phyloP scores from a whole-genome alignment of 2,797 vertebrate species.

The Tinamus major region DNA sequence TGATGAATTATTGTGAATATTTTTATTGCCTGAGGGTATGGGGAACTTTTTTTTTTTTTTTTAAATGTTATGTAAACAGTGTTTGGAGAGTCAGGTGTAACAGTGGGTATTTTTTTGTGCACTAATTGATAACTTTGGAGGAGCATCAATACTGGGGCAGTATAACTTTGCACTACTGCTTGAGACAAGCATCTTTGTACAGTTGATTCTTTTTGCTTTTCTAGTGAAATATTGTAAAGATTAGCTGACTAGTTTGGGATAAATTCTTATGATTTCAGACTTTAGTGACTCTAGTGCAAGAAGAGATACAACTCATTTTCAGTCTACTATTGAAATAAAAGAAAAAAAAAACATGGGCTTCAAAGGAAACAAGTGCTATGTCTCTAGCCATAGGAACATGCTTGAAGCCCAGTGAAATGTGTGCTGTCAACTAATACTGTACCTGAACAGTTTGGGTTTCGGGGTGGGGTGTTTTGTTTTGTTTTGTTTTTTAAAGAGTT shows the following conservation, averaged over 20 bases:
- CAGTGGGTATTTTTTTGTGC: conserved; percentile 10
- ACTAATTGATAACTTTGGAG: conserved; percentile 11
- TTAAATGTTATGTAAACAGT: not conserved
- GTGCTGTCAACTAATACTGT: conserved; percentile 22
- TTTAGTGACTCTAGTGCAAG: not conserved
- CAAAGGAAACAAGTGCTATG: not conserved
- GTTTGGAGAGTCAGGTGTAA: conserved; percentile 29
- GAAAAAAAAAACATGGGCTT: not conserved
- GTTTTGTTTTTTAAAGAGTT: conserved; percentile 19
- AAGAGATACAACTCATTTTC: conserved; percentile 15
- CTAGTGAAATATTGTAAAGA: conserved; percentile 1
- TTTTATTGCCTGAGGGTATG: conserved; percentile 22
- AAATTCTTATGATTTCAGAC: not conserved
- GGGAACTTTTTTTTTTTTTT: not conserved
- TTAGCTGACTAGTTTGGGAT: not conserved
- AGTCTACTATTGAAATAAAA: not conserved
- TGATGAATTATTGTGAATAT: not conserved
- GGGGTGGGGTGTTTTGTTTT: not conserved
- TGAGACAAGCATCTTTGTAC: conserved; percentile 57
- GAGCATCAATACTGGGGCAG: not conserved
- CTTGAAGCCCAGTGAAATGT: conserved; percentile 9
- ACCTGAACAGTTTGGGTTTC: not conserved
- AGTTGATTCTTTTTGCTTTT: conserved; percentile 37
- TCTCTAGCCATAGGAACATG: conserved; percentile 19
- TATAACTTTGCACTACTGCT: conserved; percentile 64